Conservation (phyloP, 2,797 vertebrate species). For the Linurgus olivaceus region DNA sequence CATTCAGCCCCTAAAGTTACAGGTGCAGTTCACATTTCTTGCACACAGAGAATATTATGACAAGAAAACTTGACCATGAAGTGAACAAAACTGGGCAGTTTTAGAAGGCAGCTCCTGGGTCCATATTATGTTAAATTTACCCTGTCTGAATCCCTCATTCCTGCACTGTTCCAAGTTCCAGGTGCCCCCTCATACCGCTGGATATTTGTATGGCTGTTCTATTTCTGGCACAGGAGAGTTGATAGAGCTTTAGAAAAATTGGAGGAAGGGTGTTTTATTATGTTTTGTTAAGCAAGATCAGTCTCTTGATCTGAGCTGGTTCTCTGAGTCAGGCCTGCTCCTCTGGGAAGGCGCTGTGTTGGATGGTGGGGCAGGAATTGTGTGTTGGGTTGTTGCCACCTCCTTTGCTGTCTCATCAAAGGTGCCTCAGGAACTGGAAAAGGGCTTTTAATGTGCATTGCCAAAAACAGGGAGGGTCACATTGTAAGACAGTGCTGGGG, state of each 20-base stretch:
- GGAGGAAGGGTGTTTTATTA: not conserved
- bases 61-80: not conserved
- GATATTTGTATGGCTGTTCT: not conserved
- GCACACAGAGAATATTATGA: rapidly evolving
- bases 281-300: not conserved
- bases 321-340: not conserved
- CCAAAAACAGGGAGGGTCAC: not conserved
- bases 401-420: not conserved
- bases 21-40: not conserved
- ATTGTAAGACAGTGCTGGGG: not conserved
- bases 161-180: rapidly evolving
- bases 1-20: not conserved
- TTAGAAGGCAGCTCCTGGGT: not conserved
- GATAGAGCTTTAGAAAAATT: not conserved
- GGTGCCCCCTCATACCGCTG: rapidly evolving
- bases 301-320: not conserved
- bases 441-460: not conserved
- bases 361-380: not conserved
- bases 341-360: rapidly evolving
- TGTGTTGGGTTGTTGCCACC: not conserved
- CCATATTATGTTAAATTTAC: not conserved
- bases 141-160: not conserved
- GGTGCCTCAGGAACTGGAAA: not conserved
- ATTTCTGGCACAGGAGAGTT: not conserved
- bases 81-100: not conserved